Conservation (phyloP, 2,113 vertebrate genomes). For the Gopherus evgoodei region DNA sequence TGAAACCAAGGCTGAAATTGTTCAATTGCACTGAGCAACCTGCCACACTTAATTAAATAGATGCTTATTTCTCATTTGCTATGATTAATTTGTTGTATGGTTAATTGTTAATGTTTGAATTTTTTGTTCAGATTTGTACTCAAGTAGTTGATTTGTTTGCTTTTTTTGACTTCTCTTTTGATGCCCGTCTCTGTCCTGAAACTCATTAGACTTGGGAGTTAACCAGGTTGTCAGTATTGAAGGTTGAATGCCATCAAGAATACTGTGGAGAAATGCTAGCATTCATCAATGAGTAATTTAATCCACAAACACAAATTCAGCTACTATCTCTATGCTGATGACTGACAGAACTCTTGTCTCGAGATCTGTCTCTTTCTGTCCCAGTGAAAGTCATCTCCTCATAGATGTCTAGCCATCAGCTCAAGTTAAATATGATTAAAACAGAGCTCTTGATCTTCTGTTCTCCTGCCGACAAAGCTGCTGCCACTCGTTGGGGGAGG, state of each 20-base stretch:
- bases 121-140: background rate
- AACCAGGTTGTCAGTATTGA: background rate
- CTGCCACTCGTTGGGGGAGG: too few species aligned
- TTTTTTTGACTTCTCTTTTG: background rate
- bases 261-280: background rate
- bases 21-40: background rate
- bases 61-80: background rate
- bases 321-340: background rate
- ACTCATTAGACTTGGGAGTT: background rate
- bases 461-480: too few species aligned
- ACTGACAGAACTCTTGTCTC: background rate
- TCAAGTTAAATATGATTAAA: background rate
- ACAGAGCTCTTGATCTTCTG: background rate
- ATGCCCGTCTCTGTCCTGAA: background rate
- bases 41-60: background rate
- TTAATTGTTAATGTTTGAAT: background rate
- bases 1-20: background rate
- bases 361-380: background rate
- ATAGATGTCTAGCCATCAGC: background rate
- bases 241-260: background rate
- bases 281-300: background rate
- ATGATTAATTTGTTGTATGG: background rate
- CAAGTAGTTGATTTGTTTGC: background rate
- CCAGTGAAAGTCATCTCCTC: background rate
- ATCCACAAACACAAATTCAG: background rate